Conservation (phyloP, 92 coral and sea anemone genomes). For the Montipora capitata region DNA sequence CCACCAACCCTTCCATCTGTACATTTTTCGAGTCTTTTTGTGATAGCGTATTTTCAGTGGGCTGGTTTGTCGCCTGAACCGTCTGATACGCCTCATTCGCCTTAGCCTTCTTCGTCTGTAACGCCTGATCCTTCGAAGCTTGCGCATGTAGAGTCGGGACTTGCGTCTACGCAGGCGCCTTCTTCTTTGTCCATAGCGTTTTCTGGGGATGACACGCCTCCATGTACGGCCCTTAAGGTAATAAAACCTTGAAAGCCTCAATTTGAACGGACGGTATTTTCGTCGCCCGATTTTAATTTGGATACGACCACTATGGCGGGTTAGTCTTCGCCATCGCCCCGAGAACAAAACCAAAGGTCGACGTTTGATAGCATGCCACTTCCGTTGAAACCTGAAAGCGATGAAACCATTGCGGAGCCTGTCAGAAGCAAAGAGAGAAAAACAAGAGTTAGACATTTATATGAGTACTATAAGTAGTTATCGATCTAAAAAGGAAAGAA, state of each 20-base stretch:
- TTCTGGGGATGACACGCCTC: constrained; percentile 19
- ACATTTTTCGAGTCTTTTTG: constrained; percentile 22
- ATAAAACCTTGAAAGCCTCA: neutral
- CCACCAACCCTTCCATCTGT: constrained; percentile 28
- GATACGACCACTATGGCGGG: neutral
- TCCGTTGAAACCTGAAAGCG: neutral
- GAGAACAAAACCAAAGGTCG: neutral
- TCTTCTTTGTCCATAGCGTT: neutral
- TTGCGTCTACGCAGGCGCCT: constrained; percentile 36
- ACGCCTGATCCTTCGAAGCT: constrained; percentile 25
- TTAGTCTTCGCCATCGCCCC: constrained; percentile 21
- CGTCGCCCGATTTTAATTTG: neutral
- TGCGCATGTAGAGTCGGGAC: constrained; percentile 17
- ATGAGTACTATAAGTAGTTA: too few relatives aligned
- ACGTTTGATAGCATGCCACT: neutral
- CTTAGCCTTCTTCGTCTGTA: constrained; percentile 3
- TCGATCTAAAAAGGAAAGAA: too few relatives aligned
- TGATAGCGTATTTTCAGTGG: constrained; percentile 19
- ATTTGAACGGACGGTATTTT: neutral
- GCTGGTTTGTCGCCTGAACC: constrained; percentile 31
- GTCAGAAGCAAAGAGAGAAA: neutral
- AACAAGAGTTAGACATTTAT: neutral
- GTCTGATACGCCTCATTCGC: constrained; percentile 23
- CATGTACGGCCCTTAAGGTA: constrained; percentile 1
- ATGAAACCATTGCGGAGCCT: constrained; percentile 16